Evolutionary conservation across 92 coral and sea anemone species (phyloP), one percentile per base, ranked within the genome.

Genomic region (Actinernus sp.): DNA sequence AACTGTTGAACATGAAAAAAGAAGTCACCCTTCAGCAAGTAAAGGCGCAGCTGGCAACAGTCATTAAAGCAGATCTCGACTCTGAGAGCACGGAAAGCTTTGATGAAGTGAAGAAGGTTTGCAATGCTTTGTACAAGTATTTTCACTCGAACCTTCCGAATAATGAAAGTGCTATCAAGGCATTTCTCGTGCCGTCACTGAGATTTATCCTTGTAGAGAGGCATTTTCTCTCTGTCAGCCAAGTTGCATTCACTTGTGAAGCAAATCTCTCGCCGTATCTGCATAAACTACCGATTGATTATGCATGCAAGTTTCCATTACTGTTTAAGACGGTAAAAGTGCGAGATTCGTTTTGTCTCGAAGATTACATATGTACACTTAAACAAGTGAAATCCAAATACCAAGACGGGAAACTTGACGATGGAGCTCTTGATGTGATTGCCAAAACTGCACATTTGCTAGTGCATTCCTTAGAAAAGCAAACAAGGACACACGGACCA

Each of bases 181-280:
- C 10, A 4, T 67, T 76, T 47, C 22, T 57, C 1, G n/a, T n/a
- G n/a, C 14, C 20, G 19, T 38, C 25, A 39, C 39, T 16, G 19
- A 64, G 50, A 10, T 78, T 84, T 34, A 27, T 89, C 30, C 72
- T 78, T 41, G 67, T 67, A 0, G 73, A 55, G 20, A 71, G 52
- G 11, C 55, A 47, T 8, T 89, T 89, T 24, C 49, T 73, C 12
- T 34, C 21, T 52, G 50, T 65, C 16, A 61, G 60, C 3, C 82
- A 61, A 38, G 88, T 89, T 10, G 88, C 85, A 45, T 62, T 72
- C 22, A 30, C 32, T 11, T 41, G 69, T 20, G 49, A 34, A n/a
- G 56, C 46, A 33, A 61, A 63, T 49, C 71, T 78, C 34, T 62
- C 79, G 8, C 97, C 97, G 22, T 81, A 66, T 32, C 49, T 90